Conservation (phyloP, 2,888 invertebrate genomes). For the Hypolimnas misippus region DNA sequence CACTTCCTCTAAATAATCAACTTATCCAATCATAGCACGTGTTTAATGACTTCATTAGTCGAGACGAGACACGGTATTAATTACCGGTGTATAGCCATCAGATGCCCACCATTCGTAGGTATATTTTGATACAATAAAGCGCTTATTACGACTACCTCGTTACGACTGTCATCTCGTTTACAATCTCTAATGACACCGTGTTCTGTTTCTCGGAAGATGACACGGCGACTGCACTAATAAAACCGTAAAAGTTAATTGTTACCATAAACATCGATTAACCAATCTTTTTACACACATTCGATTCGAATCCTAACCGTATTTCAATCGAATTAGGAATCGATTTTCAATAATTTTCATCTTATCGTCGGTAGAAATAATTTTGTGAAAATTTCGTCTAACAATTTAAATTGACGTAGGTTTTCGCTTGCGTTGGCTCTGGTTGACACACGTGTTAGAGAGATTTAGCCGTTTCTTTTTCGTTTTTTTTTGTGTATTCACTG, state of each 20-base stretch:
- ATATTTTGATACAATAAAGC: constrained; percentile 58
- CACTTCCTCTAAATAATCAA: constrained; percentile 5
- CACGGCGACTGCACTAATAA: constrained; percentile 66
- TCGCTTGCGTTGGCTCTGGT: too few relatives aligned
- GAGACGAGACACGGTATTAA: constrained; percentile 25
- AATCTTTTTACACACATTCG: constrained; percentile 15
- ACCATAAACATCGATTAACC: constrained; percentile 61
- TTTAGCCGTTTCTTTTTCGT: too few relatives aligned
- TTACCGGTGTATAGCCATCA: constrained; percentile 24
- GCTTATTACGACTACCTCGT: constrained; percentile 70
- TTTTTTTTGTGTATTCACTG: too few relatives aligned
- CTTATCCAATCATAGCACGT: constrained; percentile 6
- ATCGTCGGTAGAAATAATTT: constrained; percentile 14
- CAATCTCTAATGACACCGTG: constrained; percentile 73
- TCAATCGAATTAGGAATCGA: constrained; percentile 16
- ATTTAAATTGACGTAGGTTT: constrained; percentile 13
- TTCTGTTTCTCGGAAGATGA: constrained; percentile 76
- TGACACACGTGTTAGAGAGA: too few relatives aligned
- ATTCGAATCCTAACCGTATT: constrained; percentile 6
- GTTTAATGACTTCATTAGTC: constrained; percentile 32
- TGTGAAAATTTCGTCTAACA: constrained; percentile 28
- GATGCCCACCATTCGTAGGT: too few relatives aligned
- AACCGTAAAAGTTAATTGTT: constrained; percentile 77
- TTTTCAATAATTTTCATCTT: constrained; percentile 14
- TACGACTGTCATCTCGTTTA: constrained; percentile 78